phyloP scores from a whole-genome alignment of 2,797 vertebrate species.

The Mus spretus region DNA sequence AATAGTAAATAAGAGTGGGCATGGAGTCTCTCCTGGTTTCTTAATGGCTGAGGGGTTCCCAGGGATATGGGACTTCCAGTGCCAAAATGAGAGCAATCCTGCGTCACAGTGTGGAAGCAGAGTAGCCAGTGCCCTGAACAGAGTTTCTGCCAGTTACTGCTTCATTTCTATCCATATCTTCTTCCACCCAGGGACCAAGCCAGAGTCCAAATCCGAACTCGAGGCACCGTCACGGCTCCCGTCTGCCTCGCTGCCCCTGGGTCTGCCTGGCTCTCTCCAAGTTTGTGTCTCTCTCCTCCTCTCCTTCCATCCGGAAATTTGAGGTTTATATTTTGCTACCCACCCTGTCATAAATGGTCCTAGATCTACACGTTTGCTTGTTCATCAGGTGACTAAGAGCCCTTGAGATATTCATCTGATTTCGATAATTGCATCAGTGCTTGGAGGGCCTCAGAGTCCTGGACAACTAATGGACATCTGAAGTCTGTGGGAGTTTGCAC shows the following conservation, averaged over 20 bases:
- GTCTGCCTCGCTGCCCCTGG: no score
- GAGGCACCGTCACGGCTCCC: no score
- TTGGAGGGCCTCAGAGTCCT: not conserved
- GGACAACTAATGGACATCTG: not conserved
- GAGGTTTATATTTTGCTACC: not conserved
- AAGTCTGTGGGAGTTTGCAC: not conserved
- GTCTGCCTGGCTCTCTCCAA: no score
- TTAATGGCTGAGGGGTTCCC: not conserved
- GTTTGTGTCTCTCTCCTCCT: no score
- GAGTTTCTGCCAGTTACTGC: not conserved
- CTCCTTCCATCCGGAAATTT: no score
- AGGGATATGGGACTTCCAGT: not conserved
- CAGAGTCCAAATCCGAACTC: no score
- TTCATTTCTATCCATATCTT: not conserved
- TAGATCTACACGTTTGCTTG: not conserved
- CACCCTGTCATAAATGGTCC: not conserved
- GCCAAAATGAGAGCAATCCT: not conserved
- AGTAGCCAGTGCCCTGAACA: not conserved
- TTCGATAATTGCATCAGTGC: not conserved
- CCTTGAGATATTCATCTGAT: conserved; percentile 66
- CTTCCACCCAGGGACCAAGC: no score
- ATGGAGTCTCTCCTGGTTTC: not conserved
- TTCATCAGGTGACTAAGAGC: conserved; percentile 44
- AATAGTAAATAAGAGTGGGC: not conserved
- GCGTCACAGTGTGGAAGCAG: not conserved